A percentile compares a stretch with the other conserved stretches of the same genome.
Evolutionary conservation across 2,888 invertebrate species (phyloP).

Genomic region (Acleris literana): DNA sequence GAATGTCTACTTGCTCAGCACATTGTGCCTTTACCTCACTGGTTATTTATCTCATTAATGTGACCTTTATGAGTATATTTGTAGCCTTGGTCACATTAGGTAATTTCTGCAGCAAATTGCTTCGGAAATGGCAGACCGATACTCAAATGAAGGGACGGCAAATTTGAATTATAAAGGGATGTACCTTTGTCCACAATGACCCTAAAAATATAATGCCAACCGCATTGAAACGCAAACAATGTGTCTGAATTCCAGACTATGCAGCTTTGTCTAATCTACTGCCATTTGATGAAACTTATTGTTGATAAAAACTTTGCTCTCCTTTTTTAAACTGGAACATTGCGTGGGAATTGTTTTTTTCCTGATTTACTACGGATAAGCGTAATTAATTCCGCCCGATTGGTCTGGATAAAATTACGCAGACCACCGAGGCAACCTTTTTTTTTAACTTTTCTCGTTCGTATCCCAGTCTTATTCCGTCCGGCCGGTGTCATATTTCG

Average conservation of each 20-base stretch:
- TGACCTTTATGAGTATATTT: constrained; percentile 13
- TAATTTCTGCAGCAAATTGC: constrained; percentile 7
- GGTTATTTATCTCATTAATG: constrained; percentile 19
- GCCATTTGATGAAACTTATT: constrained; percentile 7
- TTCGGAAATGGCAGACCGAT: constrained; percentile 12
- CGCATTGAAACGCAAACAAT: constrained; percentile 26
- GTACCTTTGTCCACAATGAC: constrained; percentile 24
- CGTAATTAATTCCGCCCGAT: constrained; percentile 65
- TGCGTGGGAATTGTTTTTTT: constrained; percentile 23
- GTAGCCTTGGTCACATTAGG: constrained; percentile 6
- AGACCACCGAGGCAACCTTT: constrained; percentile 52
- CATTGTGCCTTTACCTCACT: constrained; percentile 40
- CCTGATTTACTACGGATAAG: constrained; percentile 54
- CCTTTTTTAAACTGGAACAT: constrained; percentile 9
- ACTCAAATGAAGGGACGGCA: constrained; percentile 21
- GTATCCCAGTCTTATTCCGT: constrained; percentile 15
- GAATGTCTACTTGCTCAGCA: constrained; percentile 51
- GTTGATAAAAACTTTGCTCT: constrained; percentile 12
- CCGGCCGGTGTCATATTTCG: constrained; percentile 28
- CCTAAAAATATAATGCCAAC: constrained; percentile 19
- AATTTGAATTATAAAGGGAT: constrained; percentile 33
- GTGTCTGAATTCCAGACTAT: constrained; percentile 2
- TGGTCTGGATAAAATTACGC: constrained; percentile 61
- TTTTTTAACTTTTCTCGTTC: constrained; percentile 25
- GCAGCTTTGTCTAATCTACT: background rate